Base-by-base conservation (phyloP, 2,888 invertebrate genomes). In the Pammene fasciana region DNA sequence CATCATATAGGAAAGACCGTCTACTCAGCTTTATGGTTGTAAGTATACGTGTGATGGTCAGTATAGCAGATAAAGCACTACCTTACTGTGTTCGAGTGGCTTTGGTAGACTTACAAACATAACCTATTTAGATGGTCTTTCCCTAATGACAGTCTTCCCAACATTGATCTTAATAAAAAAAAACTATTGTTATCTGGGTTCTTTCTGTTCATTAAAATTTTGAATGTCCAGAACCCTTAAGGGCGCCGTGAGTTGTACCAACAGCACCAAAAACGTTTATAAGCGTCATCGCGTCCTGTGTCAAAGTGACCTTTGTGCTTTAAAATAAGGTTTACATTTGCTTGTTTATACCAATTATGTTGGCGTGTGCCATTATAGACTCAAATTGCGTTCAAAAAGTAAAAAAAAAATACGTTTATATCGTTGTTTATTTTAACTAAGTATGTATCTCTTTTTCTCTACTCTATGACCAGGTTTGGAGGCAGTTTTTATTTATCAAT, bases 401-500 rank as follows among this genome's bases (percentile, higher is more conserved):
- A 3, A 26, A 26, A 26, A 26, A 26, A 26, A 26, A 26, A 46
- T n/a, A n/a, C 3, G 3, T 3, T 8, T 16, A 48, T 16, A 48
- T 18, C 10, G 10, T 14, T 48, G 10, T 16, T 64, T 62, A 54
- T 64, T 52, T 52, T 13, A 50, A n/a, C n/a, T n/a, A n/a, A 36
- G 34, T 16, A n/a, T 48, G 0, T 16, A 18, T 43, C 68, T 59
- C 68, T 68, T 68, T 68, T 68, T 68, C 68, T 65, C 68, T 64
- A 59, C 64, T 52, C 68, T 57, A 52, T 68, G 68, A 45, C 14
- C 55, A 61, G 43, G 50, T 61, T 55, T 46, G n/a, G 11, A 50
- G 55, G 34, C 67, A 61, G 48, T 62, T 54, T 50, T 57, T 75
- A 76, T 77, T 76, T 84, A 83, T 80, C 78, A 77, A 79, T 75